phyloP scores from a whole-genome alignment of 2,888 invertebrate genomes.

The Xanthorhoe designata region DNA sequence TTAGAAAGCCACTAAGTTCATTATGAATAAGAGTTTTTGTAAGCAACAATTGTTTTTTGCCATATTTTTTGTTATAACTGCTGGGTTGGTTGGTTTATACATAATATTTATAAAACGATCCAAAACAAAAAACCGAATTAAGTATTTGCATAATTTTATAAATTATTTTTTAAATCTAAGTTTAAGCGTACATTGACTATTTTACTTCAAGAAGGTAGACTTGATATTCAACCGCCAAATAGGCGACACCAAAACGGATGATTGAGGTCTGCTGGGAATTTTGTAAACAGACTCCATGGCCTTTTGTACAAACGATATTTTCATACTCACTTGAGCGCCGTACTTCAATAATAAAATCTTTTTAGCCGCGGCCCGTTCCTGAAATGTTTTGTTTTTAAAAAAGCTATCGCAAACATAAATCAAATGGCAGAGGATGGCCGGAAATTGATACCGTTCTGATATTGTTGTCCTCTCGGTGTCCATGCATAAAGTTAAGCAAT shows the following conservation, averaged over 20 bases:
- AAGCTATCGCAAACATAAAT: constrained; percentile 68
- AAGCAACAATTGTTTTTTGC: too few species aligned
- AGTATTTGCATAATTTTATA: too few species aligned
- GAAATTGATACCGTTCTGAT: constrained; percentile 78
- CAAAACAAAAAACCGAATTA: too few species aligned
- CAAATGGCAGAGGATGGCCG: constrained; percentile 70
- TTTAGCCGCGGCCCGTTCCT: constrained; percentile 9
- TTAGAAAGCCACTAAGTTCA: too few species aligned
- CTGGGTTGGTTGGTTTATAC: too few species aligned
- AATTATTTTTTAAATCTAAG: too few species aligned
- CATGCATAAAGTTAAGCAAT: constrained; percentile 24
- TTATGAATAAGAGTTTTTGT: too few species aligned
- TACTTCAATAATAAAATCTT: constrained; percentile 10
- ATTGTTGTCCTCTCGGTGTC: constrained; percentile 54
- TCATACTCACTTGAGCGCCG: background rate
- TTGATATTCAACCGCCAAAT: background rate
- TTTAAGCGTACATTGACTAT: too few species aligned
- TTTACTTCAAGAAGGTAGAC: background rate
- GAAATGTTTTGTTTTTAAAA: constrained; percentile 39
- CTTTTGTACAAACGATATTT: background rate
- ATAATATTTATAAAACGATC: too few species aligned
- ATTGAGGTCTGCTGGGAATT: background rate
- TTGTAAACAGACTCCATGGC: background rate
- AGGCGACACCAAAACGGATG: background rate
- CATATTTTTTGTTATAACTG: too few species aligned